A percentile compares a stretch with the other conserved stretches of the same genome.
phyloP scores from a whole-genome alignment of 2,113 vertebrate genomes.

The Psilopogon haemacephalus region DNA sequence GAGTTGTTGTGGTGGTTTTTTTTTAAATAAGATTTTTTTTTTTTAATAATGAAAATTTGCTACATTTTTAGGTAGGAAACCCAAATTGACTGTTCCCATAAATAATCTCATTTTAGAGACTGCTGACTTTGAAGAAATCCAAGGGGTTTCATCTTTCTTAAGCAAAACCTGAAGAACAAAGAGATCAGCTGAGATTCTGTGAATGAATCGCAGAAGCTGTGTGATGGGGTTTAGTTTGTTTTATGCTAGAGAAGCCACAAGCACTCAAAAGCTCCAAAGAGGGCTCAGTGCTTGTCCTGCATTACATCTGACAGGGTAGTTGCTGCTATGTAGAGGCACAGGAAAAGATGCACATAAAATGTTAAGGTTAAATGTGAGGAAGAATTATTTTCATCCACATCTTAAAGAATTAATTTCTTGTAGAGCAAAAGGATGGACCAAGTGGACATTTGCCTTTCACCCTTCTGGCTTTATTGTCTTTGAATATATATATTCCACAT shows the following conservation, averaged over 20 bases:
- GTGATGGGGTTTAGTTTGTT: not conserved
- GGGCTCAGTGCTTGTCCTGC: not conserved
- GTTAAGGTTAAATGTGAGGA: not conserved
- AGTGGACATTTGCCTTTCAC: not conserved
- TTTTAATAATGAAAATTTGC: not conserved
- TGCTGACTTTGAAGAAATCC: not conserved
- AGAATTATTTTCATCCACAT: not conserved
- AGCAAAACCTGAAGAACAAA: not conserved
- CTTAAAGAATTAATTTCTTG: not conserved
- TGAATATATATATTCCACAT: not conserved
- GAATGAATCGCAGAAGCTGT: not conserved
- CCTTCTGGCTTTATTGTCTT: not conserved
- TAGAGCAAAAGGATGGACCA: not conserved
- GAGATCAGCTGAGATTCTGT: not conserved
- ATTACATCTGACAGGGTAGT: not conserved
- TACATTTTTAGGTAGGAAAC: not conserved
- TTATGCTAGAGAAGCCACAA: not conserved
- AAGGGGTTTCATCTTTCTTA: not conserved
- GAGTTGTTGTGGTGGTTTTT: not conserved
- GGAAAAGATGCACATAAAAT: not conserved
- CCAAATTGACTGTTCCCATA: not conserved
- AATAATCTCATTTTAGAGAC: not conserved
- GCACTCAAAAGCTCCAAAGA: not conserved
- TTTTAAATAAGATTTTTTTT: not conserved
- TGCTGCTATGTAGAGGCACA: not conserved